phyloP scores from a whole-genome alignment of 2,888 invertebrate species.

The Mythimna lalbum region DNA sequence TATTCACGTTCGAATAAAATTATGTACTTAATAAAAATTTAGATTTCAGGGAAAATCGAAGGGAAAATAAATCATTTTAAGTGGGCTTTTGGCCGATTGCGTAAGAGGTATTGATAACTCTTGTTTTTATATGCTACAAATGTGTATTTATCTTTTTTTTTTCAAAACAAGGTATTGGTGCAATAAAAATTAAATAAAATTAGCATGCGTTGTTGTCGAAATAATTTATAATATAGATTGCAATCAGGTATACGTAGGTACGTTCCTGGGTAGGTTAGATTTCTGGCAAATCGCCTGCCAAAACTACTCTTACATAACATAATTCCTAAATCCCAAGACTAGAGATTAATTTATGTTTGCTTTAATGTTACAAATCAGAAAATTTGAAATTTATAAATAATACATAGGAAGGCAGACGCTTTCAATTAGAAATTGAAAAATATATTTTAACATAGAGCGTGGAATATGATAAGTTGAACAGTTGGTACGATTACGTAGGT shows the following conservation, averaged over 20 bases:
- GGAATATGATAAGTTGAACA: background rate
- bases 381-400: background rate
- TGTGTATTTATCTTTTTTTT: background rate
- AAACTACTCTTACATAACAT: too few relatives aligned
- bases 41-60: slow-evolving; percentile 1
- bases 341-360: slow-evolving; percentile 19
- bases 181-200: background rate
- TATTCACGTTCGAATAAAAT: slow-evolving; percentile 3
- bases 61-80: background rate
- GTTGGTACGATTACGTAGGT: too few relatives aligned
- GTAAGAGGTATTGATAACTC: too few relatives aligned
- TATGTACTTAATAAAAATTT: background rate
- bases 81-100: background rate
- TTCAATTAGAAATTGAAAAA: too few relatives aligned
- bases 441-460: background rate
- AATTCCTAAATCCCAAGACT: slow-evolving; percentile 9
- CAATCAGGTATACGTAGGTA: slow-evolving; percentile 17
- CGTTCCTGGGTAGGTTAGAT: background rate
- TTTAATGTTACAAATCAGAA: slow-evolving; percentile 1
- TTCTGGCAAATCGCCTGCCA: slow-evolving; percentile 25
- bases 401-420: too few relatives aligned
- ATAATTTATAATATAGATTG: slow-evolving; percentile 15
- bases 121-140: background rate
- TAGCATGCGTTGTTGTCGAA: background rate
- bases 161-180: background rate